Percentiles rank a stretch among this genome's conserved stretches.
Evolutionary conservation across 2,888 invertebrate genomes (phyloP).

Genomic region (Hydraecia micacea): DNA sequence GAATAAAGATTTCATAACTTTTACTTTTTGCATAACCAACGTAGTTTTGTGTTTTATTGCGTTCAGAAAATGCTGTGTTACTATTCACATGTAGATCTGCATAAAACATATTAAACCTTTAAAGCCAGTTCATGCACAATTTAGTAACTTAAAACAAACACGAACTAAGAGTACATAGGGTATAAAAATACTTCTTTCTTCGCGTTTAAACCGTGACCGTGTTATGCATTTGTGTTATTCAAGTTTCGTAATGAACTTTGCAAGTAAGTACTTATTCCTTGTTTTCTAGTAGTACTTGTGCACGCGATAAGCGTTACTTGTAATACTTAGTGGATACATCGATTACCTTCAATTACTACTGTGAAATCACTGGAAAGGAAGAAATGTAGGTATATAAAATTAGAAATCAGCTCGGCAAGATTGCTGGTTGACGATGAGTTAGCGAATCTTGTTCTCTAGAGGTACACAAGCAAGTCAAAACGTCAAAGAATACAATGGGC

Average conservation of each 20-base stretch:
- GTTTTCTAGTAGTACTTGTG: slow-evolving; percentile 65
- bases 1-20: slow-evolving; percentile 48
- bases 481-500: slow-evolving; percentile 77
- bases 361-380: slow-evolving; percentile 53
- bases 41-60: not conserved
- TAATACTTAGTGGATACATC: slow-evolving; percentile 50
- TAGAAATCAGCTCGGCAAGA: slow-evolving; percentile 49
- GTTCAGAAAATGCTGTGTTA: slow-evolving; percentile 7
- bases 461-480: slow-evolving; percentile 53
- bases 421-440: slow-evolving; percentile 37
- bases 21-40: slow-evolving; percentile 54
- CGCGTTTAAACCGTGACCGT: slow-evolving; percentile 73
- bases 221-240: slow-evolving; percentile 77
- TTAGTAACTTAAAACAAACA: slow-evolving; percentile 42
- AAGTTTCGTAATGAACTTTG: slow-evolving; percentile 75
- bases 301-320: slow-evolving; percentile 64
- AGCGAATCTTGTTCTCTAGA: slow-evolving; percentile 38
- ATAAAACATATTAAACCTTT: slow-evolving; percentile 38
- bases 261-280: slow-evolving; percentile 68
- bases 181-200: slow-evolving; percentile 65
- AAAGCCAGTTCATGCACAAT: too few relatives aligned
- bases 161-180: slow-evolving; percentile 49
- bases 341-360: slow-evolving; percentile 45
- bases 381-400: slow-evolving; percentile 40
- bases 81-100: slow-evolving; percentile 31